These are phyloP conservation scores for Bergia puertoricense DNA, from an alignment of 92 coral and sea anemone species.

Conservation along the genomic window DNA sequence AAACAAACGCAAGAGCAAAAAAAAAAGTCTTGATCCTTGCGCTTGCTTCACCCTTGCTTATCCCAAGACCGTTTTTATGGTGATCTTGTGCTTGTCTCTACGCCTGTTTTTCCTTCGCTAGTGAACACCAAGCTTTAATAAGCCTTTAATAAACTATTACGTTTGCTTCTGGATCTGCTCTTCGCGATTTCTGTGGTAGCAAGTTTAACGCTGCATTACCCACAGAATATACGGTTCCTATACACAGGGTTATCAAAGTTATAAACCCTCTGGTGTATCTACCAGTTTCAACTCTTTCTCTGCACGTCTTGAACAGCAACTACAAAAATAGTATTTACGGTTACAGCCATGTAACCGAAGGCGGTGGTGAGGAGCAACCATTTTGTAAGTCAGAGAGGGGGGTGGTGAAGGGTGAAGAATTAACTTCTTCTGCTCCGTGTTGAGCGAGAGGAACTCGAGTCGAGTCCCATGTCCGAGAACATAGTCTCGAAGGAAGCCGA, in stretches of 20 bases:
- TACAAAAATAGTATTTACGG: background rate
- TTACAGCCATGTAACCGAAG: background rate
- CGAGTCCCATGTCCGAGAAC: constrained; percentile 90
- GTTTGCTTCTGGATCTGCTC: background rate
- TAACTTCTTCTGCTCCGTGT: constrained; percentile 75
- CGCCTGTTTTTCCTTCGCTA: no score
- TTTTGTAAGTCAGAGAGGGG: background rate
- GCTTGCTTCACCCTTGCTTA: no score
- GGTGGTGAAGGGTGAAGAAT: background rate
- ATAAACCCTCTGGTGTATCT: background rate
- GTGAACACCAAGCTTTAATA: no score
- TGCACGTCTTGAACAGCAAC: background rate
- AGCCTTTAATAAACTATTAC: background rate
- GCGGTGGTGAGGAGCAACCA: background rate
- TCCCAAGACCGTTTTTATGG: no score
- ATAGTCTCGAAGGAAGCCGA: constrained; percentile 95
- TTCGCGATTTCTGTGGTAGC: background rate
- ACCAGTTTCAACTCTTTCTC: background rate
- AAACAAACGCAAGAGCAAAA: no score
- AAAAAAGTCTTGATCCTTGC: no score
- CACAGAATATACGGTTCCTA: no score
- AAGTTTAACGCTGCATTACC: no score
- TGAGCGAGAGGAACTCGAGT: constrained; percentile 67
- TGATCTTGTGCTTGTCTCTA: no score
- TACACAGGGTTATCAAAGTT: no score